These are phyloP conservation scores for Ibidorhyncha struthersii DNA, from an alignment of 2,113 vertebrate genomes.

Conservation along the genomic window DNA sequence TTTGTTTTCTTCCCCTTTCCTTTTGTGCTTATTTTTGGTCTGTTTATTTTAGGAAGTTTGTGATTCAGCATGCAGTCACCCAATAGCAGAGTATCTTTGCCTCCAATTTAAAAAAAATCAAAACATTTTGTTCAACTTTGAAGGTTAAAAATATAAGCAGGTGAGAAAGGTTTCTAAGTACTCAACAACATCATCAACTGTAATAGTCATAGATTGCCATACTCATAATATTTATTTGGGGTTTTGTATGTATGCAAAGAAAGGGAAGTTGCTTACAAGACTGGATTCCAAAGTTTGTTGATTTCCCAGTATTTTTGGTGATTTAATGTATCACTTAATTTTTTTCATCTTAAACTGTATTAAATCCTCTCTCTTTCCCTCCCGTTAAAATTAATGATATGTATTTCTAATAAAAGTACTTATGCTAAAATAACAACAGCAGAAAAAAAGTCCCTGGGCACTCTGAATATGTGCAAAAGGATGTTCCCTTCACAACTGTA, in stretches of 20 bases:
- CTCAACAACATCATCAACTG: not conserved
- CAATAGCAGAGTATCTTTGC: not conserved
- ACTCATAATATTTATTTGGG: not conserved
- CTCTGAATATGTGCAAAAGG: not conserved
- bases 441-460: not conserved
- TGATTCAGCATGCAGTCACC: not conserved
- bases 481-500: not conserved
- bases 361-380: not conserved
- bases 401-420: not conserved
- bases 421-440: not conserved
- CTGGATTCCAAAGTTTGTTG: not conserved
- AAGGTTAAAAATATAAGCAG: not conserved
- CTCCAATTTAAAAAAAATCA: not conserved
- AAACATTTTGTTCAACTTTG: not conserved
- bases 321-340: not conserved
- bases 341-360: not conserved
- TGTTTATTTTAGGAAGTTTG: constrained; percentile 11
- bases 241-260: not conserved
- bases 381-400: not conserved
- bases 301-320: not conserved
- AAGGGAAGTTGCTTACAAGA: not conserved
- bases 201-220: not conserved
- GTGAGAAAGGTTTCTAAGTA: not conserved
- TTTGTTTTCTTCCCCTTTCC: not conserved
- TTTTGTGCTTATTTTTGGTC: not conserved